Base-by-base conservation (phyloP, 2,797 vertebrate genomes). In the Stomatorhinus walkeri region DNA sequence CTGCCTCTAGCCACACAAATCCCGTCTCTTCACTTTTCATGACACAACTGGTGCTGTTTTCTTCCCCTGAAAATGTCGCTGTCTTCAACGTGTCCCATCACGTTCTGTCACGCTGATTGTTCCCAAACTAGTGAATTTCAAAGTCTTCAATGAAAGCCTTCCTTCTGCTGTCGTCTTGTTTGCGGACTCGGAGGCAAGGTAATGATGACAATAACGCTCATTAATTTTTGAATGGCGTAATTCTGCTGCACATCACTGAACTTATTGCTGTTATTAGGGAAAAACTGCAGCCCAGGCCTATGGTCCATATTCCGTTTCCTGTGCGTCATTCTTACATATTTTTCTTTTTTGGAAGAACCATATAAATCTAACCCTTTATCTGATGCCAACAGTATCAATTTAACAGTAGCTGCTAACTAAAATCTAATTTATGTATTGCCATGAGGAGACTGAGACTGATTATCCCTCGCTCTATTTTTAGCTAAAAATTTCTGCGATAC, bases 351-450 rank as follows among this genome's bases (percentile, higher is more conserved):
- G 85, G 24, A 54, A 43, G 1, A 16, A 10, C 12, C 51, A 43
- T 87, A 9, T 36, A 87, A 36, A 56, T 16, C 52, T 56, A 59
- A 9, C 36, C 64, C 85, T 52, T 52, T 59, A 51, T 85, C 22
- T 52, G 85, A 52, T 40, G 85, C 85, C 85, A 59, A 40, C 52
- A 36, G 5, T 87, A 87, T 40, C 81, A 52, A 16, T 86, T 59
- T 59, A 59, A 54, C 84, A 54, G 16, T 87, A 87, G 49, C 32
- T 87, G 14, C 24, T 86, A 59, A 86, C 28, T 59, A 59, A 87
- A 87, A 87, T 52, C 52, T 40, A 40, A 56, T 87, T 87, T 16
- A 59, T 10, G 19, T 49, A 85, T 40, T 32, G n/a, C 16, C 32
- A 19, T 14, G 32, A 56, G 28, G 52, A 36, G 14, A 87, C 10